phyloP scores from a whole-genome alignment of 2,888 invertebrate genomes.

The Diarsia rubi region DNA sequence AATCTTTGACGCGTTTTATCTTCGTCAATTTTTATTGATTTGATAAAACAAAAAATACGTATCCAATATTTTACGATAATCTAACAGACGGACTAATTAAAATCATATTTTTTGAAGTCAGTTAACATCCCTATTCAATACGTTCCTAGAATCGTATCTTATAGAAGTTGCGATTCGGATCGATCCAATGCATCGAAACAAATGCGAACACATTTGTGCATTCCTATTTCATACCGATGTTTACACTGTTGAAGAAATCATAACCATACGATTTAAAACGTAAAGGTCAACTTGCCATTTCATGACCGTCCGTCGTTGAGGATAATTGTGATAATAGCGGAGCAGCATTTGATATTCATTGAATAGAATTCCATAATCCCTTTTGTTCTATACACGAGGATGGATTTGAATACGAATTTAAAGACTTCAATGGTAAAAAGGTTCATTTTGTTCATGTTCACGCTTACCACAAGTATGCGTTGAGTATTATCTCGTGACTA shows the following conservation, averaged over 20 bases:
- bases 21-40: no score
- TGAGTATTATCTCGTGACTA: not conserved
- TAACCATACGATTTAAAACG: slow-evolving; percentile 35
- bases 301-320: slow-evolving; percentile 40
- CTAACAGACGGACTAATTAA: no score
- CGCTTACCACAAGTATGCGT: not conserved
- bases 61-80: no score
- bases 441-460: no score
- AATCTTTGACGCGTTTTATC: no score
- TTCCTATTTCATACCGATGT: slow-evolving; percentile 19
- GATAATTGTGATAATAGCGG: slow-evolving; percentile 46
- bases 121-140: no score
- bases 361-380: slow-evolving; percentile 24
- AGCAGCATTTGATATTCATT: slow-evolving; percentile 29
- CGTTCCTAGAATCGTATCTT: not conserved
- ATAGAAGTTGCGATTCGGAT: not conserved
- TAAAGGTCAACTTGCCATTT: slow-evolving; percentile 55
- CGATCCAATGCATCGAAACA: not conserved
- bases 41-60: no score
- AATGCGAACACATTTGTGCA: not conserved
- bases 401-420: not conserved
- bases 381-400: slow-evolving; percentile 23
- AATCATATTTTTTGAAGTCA: no score
- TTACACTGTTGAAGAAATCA: slow-evolving; percentile 46
- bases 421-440: slow-evolving; percentile 17